These are phyloP conservation scores for Ectropis crepuscularia DNA, from an alignment of 2,888 invertebrate genomes.

Conservation along the genomic window DNA sequence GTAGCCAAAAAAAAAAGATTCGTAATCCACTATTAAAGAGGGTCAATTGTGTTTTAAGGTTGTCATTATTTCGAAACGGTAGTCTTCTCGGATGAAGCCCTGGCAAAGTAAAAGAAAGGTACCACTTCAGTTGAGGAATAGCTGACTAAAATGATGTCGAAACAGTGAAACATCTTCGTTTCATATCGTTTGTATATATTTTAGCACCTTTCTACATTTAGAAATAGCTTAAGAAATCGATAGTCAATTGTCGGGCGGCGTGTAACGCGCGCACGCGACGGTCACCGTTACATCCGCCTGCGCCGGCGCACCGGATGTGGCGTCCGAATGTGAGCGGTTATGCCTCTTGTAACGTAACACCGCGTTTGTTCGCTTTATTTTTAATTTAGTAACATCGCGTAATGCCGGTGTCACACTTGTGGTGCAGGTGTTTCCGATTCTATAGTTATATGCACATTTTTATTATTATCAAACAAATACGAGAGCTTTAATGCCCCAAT, in stretches of 20 bases:
- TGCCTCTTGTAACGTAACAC: constrained; percentile 26
- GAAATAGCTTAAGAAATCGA: constrained; percentile 20
- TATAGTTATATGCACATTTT: no score
- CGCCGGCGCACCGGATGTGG: constrained; percentile 51
- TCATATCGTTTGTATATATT: neutral
- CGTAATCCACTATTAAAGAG: no score
- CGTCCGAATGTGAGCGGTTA: constrained; percentile 48
- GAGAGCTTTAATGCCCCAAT: no score
- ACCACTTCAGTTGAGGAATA: no score
- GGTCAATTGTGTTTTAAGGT: no score
- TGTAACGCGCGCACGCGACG: constrained; percentile 58
- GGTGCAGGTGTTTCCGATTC: constrained; percentile 13
- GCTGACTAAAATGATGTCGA: no score
- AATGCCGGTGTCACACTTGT: constrained; percentile 18
- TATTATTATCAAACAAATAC: no score
- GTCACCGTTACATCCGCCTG: constrained; percentile 70
- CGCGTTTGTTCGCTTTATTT: constrained; percentile 4
- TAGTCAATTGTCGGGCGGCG: constrained; percentile 24
- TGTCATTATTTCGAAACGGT: no score
- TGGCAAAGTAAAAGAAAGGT: no score
- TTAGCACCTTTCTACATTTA: constrained; percentile 7
- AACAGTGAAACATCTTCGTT: no score
- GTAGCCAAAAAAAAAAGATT: no score
- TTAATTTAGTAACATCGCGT: constrained; percentile 21
- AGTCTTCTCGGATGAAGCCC: no score